Base-by-base conservation (phyloP, 1,140 invertebrate species). In the Neodiprion virginianus region DNA sequence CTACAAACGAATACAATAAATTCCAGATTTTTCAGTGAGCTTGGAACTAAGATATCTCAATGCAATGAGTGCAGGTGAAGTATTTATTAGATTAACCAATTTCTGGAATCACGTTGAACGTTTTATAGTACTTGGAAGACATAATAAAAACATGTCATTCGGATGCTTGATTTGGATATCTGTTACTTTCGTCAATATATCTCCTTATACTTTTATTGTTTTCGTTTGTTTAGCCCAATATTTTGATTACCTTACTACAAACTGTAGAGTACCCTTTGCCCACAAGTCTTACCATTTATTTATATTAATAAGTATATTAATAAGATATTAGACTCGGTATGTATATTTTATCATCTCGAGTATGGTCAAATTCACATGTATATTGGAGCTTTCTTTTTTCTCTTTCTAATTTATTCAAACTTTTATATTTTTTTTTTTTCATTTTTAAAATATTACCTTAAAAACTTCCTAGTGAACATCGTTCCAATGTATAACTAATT, bases 201-300 rank as follows among this genome's bases (percentile, higher is more conserved):
- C 53, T 53, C n/a, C 4, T 61, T 61, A 17, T 14, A 40, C 28
- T 40, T 40, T 40, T 61, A 61, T 61, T 61, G 53, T 61, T 61
- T 61, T 61, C 53, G 53, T 61, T 61, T 61, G 53, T 61, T 61
- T 61, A 61, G 11, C 53, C 53, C 8, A 61, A 61, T 61, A 61
- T 61, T 61, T 61, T 61, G 53, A 61, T 61, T 61, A 61, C 11
- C 53, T 61, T 61, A 61, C 53, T 4, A 14, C 53, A 61, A 61
- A 61, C 53, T 61, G 53, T 61, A 61, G 53, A 61, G 53, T 61
- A 61, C 53, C 53, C 53, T 61, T 61, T 61, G 53, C n/a, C n/a
- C 5, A 61, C 11, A 61, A 61, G 11, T 14, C 11, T 61, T 61
- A 12, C 4, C 53, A 61, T 9, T 40, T 40, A 40, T 40, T 40